Base-by-base conservation (phyloP, 2,797 vertebrate genomes). In the Acipenser ruthenus region DNA sequence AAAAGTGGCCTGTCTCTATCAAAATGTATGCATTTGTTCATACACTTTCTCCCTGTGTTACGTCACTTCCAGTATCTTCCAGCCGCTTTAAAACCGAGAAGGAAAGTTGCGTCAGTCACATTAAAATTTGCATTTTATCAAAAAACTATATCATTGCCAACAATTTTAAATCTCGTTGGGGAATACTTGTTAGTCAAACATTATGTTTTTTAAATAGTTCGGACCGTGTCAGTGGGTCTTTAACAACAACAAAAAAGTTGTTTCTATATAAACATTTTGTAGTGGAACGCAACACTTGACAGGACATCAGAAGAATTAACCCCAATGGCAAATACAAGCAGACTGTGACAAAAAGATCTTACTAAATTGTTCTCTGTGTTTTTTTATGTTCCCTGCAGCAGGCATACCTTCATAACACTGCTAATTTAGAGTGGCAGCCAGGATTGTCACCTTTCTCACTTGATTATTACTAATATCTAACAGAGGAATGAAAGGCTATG, bases 201-300 rank as follows among this genome's bases (percentile, higher is more conserved):
- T 18, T 18, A 18, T 18, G 15, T 18, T 18, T 18, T 18, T 18
- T 18, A 18, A 18, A 18, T 18, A 18, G 15, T 18, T 18, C 15
- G 15, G 15, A 18, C 15, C 1, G 15, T 18, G 15, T 18, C 15
- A 18, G 15, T 18, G 15, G 15, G 15, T 18, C 15, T 18, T 18
- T 89, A 83, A 82, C 88, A 89, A 89, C 88, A 89, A 89, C 88
- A 89, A 89, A 86, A 86, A 81, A 89, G 87, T 88, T 89, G 87
- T 89, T 89, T 86, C 71, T 84, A 89, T 87, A 87, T 81, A 87
- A 71, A 87, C 81, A 88, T 87, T 80, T 86, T 86, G 75, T 88
- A 83, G 77, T 72, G 75, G 74, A 82, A 78, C 69, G 74, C 68
- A 78, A 80, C 77, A 77, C 79, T 74, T 87, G 84, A 88, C 82